phyloP scores from a whole-genome alignment of 2,797 vertebrate genomes.

The Hippocampus kuda region DNA sequence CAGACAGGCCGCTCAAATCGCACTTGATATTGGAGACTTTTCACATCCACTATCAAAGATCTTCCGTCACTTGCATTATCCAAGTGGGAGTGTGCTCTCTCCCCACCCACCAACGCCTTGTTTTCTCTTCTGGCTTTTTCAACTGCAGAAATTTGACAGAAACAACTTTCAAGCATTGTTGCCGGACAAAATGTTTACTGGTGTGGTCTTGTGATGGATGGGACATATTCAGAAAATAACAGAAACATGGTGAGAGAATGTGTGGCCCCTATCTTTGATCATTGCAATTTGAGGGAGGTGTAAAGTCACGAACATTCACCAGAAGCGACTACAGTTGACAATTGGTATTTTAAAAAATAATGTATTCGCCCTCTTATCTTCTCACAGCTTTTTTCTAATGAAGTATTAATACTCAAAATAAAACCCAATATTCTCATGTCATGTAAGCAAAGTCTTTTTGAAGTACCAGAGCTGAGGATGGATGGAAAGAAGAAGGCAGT shows the following conservation, averaged over 20 bases:
- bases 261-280: background rate
- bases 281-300: background rate
- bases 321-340: background rate
- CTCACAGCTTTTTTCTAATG: background rate
- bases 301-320: background rate
- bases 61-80: slow-evolving; percentile 56
- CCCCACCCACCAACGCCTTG: slow-evolving; percentile 16
- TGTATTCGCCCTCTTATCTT: background rate
- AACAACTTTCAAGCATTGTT: slow-evolving; percentile 5
- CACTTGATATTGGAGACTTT: slow-evolving; percentile 47
- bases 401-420: background rate
- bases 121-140: slow-evolving; percentile 20
- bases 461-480: slow-evolving; percentile 16
- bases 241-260: background rate
- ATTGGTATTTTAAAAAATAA: background rate
- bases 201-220: background rate
- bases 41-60: slow-evolving; percentile 46
- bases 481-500: slow-evolving; percentile 19
- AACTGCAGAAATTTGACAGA: slow-evolving; percentile 20
- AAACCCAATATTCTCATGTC: background rate
- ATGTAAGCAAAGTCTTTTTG: slow-evolving; percentile 10
- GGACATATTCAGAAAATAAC: background rate
- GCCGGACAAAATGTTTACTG: slow-evolving; percentile 7
- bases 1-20: slow-evolving; percentile 44
- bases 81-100: slow-evolving; percentile 43